A percentile compares a stretch with the other conserved stretches of the same genome.
Evolutionary conservation across 2,113 vertebrate species (phyloP).

Genomic region (Peucedramus taeniatus): DNA sequence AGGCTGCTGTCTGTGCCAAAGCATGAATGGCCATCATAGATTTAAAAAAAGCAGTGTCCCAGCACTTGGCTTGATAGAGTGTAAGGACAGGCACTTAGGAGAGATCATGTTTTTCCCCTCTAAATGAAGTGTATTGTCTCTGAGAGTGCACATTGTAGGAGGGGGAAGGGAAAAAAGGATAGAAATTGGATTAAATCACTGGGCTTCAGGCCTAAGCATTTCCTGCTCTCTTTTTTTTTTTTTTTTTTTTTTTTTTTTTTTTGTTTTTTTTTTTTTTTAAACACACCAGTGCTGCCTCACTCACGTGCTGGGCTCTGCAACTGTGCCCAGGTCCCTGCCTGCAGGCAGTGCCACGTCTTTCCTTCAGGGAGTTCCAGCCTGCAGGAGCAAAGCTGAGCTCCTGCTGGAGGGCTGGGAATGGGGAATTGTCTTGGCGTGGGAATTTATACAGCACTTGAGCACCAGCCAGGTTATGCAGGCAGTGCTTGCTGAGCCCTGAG

Average conservation of each 20-base stretch:
- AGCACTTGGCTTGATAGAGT: background rate
- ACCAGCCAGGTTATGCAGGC: background rate
- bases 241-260: background rate
- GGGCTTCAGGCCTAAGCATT: slow-evolving; percentile 49
- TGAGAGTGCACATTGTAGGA: background rate
- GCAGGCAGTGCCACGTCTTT: background rate
- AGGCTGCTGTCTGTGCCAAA: background rate
- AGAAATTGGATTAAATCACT: slow-evolving; percentile 59
- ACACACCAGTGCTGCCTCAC: background rate
- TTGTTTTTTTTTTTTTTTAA: background rate
- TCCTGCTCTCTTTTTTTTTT: background rate
- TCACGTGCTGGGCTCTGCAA: background rate
- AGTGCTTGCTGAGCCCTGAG: background rate
- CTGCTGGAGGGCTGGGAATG: background rate
- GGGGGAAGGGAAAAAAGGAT: slow-evolving; percentile 27
- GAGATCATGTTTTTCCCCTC: background rate
- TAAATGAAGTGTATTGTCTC: slow-evolving; percentile 29
- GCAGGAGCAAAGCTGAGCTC: background rate
- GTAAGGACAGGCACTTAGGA: background rate
- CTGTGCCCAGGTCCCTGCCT: background rate
- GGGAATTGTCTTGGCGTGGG: background rate
- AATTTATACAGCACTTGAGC: background rate
- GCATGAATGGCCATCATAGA: background rate
- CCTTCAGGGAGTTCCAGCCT: background rate
- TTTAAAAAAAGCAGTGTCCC: background rate